Evolutionary conservation across 2,888 invertebrate species (phyloP).

Genomic region (Syritta pipiens): DNA sequence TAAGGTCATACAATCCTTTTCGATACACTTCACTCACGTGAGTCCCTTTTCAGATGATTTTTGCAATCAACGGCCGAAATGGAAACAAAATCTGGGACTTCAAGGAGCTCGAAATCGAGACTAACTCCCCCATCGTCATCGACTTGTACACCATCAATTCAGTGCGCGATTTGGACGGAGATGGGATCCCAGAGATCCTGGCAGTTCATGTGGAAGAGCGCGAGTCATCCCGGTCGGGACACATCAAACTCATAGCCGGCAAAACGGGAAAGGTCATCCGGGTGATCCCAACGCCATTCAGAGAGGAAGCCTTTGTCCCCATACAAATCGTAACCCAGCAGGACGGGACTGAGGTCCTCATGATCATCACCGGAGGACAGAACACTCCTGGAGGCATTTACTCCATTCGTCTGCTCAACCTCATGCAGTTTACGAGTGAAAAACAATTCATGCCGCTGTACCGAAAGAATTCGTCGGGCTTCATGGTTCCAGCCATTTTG

Average conservation of each 20-base stretch:
- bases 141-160: conserved; percentile 86
- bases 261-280: conserved; percentile 84
- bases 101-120: conserved; percentile 77
- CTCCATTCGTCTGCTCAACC: conserved; percentile 81
- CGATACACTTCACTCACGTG: neutral
- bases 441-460: conserved; percentile 81
- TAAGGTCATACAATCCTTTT: conserved; percentile 75
- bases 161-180: conserved; percentile 85
- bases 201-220: conserved; percentile 84
- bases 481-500: conserved; percentile 84
- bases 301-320: conserved; percentile 86
- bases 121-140: conserved; percentile 79
- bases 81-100: conserved; percentile 85
- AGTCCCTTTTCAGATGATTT: conserved; percentile 80
- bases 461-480: conserved; percentile 83
- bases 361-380: conserved; percentile 88
- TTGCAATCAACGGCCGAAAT: conserved; percentile 84
- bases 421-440: conserved; percentile 80
- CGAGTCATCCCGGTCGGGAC: conserved; percentile 81
- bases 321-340: conserved; percentile 83
- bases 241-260: conserved; percentile 86
- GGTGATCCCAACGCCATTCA: conserved; percentile 83
- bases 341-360: conserved; percentile 83
- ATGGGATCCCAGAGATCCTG: conserved; percentile 85
- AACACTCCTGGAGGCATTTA: conserved; percentile 86